A percentile compares a stretch with the other conserved stretches of the same genome.
Evolutionary conservation across 2,113 vertebrate species (phyloP).

Genomic region (Callaeas wilsoni): DNA sequence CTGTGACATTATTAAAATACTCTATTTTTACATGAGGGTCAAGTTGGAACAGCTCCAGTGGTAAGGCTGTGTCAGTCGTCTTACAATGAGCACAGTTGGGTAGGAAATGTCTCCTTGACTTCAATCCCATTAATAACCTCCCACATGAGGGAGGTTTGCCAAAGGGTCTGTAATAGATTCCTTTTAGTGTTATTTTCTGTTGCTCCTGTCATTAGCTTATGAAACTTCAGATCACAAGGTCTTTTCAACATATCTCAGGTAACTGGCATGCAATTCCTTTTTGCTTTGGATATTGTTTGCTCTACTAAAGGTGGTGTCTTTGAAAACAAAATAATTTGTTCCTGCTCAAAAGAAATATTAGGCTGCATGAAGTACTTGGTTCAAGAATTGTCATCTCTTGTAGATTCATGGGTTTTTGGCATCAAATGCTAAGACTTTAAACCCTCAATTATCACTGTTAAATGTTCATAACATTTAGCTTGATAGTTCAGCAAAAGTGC

Average conservation of each 20-base stretch:
- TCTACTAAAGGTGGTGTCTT: neutral
- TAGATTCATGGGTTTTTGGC: neutral
- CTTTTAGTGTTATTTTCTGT: slow-evolving; percentile 25
- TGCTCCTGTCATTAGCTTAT: neutral
- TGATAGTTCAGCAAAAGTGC: neutral
- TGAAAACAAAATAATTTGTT: neutral
- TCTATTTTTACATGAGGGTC: slow-evolving; percentile 18
- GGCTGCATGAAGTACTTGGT: neutral
- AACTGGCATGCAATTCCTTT: neutral
- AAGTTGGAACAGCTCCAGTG: neutral
- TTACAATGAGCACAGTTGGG: neutral
- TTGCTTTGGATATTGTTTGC: neutral
- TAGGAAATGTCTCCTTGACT: slow-evolving; percentile 25
- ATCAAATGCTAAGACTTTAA: neutral
- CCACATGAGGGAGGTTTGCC: neutral
- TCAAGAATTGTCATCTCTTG: neutral
- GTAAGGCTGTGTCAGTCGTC: neutral
- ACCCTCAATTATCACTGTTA: neutral
- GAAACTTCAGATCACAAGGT: neutral
- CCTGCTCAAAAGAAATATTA: neutral
- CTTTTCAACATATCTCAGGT: neutral
- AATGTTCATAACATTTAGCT: neutral
- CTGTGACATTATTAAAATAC: slow-evolving; percentile 40
- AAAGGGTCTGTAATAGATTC: neutral
- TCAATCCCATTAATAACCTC: slow-evolving; percentile 41